Conservation (phyloP, 2,888 invertebrate species). For the Lycophotia porphyrea region DNA sequence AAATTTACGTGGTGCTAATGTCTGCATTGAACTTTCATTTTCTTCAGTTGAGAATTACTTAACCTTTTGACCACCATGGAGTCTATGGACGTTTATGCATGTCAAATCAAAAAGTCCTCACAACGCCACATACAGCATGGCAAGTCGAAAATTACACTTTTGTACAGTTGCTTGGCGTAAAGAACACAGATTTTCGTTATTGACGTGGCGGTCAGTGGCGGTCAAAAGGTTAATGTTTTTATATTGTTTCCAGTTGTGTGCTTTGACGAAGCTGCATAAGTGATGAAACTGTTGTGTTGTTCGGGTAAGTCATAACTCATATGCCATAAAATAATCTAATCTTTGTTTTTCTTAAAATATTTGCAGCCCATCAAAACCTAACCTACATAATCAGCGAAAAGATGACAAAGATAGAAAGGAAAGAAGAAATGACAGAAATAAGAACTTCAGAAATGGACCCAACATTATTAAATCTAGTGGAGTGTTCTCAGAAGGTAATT, state of each 20-base stretch:
- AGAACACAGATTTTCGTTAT: too few relatives aligned
- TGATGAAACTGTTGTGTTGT: neutral
- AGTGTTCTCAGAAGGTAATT: conserved; percentile 88
- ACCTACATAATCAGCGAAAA: conserved; percentile 74
- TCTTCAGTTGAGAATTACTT: neutral
- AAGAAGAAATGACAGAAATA: conserved; percentile 78
- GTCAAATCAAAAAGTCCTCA: too few relatives aligned
- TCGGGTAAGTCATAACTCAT: neutral
- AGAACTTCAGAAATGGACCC: conserved; percentile 79
- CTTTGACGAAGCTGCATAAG: too few relatives aligned
- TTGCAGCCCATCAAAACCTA: conserved; percentile 69
- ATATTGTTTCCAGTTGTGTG: neutral
- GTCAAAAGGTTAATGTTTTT: too few relatives aligned
- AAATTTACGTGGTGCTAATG: neutral
- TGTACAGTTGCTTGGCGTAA: too few relatives aligned
- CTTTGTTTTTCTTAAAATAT: neutral
- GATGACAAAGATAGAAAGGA: conserved; percentile 79
- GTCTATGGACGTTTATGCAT: too few relatives aligned
- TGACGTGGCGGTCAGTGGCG: too few relatives aligned
- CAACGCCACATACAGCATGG: too few relatives aligned
- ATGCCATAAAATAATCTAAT: neutral
- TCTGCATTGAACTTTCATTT: neutral
- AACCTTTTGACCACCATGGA: too few relatives aligned
- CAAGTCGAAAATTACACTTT: too few relatives aligned
- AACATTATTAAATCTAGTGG: conserved; percentile 85